Conservation (phyloP, 2,113 vertebrate genomes). For the Sphaerodactylus townsendi region DNA sequence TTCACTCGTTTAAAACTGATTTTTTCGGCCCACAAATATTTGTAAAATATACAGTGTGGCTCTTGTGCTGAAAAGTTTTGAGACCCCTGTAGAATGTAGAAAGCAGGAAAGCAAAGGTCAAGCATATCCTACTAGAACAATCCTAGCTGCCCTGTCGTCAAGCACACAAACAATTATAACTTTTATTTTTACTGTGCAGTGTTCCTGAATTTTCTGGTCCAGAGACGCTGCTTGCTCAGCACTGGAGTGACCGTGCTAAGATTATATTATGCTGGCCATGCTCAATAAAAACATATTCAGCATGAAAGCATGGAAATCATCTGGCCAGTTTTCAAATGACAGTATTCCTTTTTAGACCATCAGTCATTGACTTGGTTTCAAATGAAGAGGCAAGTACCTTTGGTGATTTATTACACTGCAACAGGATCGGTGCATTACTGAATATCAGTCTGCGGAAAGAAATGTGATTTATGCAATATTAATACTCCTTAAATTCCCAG, state of each 20-base stretch:
- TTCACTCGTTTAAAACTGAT: no score
- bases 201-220: neutral
- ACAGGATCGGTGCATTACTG: neutral
- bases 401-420: neutral
- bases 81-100: no score
- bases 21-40: no score
- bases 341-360: neutral
- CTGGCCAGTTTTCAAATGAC: neutral
- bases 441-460: rapidly evolving
- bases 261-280: neutral
- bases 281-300: neutral
- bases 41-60: no score
- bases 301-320: neutral
- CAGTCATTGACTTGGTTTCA: constrained; percentile 12
- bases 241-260: neutral
- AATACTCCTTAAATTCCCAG: neutral
- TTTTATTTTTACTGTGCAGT: neutral
- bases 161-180: neutral
- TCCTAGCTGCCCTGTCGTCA: neutral
- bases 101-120: neutral
- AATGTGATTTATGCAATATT: neutral
- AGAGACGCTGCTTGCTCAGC: neutral
- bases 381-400: neutral
- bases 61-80: no score
- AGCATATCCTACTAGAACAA: neutral